A percentile compares a stretch with the other conserved stretches of the same genome.
Conservation (phyloP, 2,888 invertebrate genomes). For the Parascotia fuliginaria region DNA sequence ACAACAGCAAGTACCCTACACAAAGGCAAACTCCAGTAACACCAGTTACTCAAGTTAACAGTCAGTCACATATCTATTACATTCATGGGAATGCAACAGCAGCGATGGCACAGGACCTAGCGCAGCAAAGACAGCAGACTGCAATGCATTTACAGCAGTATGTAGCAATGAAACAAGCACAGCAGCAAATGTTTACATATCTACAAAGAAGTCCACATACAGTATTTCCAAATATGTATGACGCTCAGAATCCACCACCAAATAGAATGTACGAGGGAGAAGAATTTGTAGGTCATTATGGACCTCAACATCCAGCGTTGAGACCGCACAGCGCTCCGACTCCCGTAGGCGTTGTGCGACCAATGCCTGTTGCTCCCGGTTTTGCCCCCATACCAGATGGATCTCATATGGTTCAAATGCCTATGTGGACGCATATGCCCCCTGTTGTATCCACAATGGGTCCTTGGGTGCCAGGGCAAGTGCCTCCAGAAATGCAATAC, state of each 20-base stretch:
- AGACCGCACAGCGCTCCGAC: slow-evolving; percentile 76
- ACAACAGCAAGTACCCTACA: slow-evolving; percentile 57
- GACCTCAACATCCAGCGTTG: slow-evolving; percentile 59
- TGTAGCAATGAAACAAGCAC: slow-evolving; percentile 84
- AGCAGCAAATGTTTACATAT: slow-evolving; percentile 80
- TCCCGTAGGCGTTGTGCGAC: slow-evolving; percentile 68
- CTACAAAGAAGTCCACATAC: slow-evolving; percentile 77
- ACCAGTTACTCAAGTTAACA: slow-evolving; percentile 52
- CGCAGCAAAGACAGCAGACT: slow-evolving; percentile 80
- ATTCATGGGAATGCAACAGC: slow-evolving; percentile 74
- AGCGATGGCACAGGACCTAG: slow-evolving; percentile 66
- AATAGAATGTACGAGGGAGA: slow-evolving; percentile 71
- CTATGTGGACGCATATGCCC: slow-evolving; percentile 76
- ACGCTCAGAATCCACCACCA: slow-evolving; percentile 57
- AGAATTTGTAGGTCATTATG: slow-evolving; percentile 68
- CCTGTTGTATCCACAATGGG: slow-evolving; percentile 72
- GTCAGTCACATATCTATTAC: slow-evolving; percentile 76
- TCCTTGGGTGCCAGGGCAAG: slow-evolving; percentile 72
- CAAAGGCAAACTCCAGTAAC: slow-evolving; percentile 55
- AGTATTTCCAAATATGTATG: slow-evolving; percentile 75
- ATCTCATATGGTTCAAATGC: slow-evolving; percentile 73
- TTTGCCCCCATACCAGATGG: slow-evolving; percentile 66
- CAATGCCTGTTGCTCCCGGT: slow-evolving; percentile 65
- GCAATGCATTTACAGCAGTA: slow-evolving; percentile 81
- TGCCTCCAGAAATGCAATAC: slow-evolving; percentile 75